phyloP scores from a whole-genome alignment of 2,888 invertebrate species.

The Drosophila infuscata region DNA sequence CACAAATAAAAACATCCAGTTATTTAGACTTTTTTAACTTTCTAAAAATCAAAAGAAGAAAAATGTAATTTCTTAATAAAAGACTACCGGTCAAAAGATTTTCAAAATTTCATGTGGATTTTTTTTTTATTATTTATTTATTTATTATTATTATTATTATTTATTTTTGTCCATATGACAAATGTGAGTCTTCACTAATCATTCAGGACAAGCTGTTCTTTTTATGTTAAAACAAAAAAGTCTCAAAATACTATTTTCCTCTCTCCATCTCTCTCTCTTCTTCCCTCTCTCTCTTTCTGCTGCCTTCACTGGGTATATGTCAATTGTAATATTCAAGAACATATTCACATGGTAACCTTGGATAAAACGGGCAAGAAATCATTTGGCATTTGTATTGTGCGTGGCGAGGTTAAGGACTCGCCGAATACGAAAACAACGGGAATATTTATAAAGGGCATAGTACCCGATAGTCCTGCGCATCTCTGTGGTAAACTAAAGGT shows the following conservation, averaged over 20 bases:
- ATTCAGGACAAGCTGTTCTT: not conserved
- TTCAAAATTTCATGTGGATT: not conserved
- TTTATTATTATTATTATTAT: too few species aligned
- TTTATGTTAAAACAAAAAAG: not conserved
- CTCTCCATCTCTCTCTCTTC: not conserved
- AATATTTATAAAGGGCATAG: slow-evolving; percentile 98
- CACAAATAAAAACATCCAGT: not conserved
- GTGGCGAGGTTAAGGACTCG: slow-evolving; percentile 92
- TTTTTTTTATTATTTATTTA: not conserved
- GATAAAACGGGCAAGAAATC: slow-evolving; percentile 86
- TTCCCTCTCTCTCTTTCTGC: not conserved
- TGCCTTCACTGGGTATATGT: not conserved
- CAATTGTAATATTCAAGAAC: slow-evolving; percentile 57
- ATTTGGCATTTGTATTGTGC: slow-evolving; percentile 98
- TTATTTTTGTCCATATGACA: not conserved
- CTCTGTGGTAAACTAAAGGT: slow-evolving; percentile 94
- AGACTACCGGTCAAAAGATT: not conserved
- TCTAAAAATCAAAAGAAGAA: not conserved
- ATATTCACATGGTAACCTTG: slow-evolving; percentile 79
- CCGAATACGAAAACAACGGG: slow-evolving; percentile 91
- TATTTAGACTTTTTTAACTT: not conserved
- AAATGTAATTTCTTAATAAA: not conserved
- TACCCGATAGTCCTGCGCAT: slow-evolving; percentile 97
- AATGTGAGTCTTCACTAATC: not conserved
- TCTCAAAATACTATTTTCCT: not conserved